A percentile compares a stretch with the other conserved stretches of the same genome.
Conservation (phyloP, 2,113 vertebrate species). For the Dunckerocampus dactyliophorus region DNA sequence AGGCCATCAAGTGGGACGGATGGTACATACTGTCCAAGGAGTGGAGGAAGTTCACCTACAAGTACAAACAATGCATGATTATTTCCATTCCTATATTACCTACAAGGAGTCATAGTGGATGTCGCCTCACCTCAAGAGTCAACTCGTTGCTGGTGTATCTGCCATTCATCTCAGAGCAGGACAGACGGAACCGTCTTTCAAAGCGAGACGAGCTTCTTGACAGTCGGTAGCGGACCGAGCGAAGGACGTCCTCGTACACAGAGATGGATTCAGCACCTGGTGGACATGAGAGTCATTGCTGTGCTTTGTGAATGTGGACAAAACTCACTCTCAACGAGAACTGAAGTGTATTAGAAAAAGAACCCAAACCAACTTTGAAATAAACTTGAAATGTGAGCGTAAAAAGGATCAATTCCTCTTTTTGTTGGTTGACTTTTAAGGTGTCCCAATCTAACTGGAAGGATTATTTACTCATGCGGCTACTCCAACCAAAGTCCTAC, state of each 20-base stretch:
- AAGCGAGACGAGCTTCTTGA: slow-evolving; percentile 85
- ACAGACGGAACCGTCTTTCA: slow-evolving; percentile 89
- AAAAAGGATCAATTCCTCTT: not conserved
- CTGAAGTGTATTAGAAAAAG: slow-evolving; percentile 1
- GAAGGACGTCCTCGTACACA: slow-evolving; percentile 90
- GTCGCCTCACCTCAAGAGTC: slow-evolving; percentile 83
- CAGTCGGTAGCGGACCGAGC: slow-evolving; percentile 84
- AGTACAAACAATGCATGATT: not conserved
- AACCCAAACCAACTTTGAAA: not conserved
- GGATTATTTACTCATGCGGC: not conserved
- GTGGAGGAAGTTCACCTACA: slow-evolving; percentile 90
- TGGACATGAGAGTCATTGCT: not conserved
- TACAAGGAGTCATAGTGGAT: not conserved
- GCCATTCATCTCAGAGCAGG: slow-evolving; percentile 97
- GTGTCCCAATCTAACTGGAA: not conserved
- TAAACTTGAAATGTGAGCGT: not conserved
- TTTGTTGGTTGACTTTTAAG: not conserved
- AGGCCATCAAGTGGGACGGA: slow-evolving; percentile 88
- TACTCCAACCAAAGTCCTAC: not conserved
- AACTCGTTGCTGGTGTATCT: slow-evolving; percentile 97
- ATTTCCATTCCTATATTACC: not conserved
- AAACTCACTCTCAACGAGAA: not conserved
- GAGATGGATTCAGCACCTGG: slow-evolving; percentile 95
- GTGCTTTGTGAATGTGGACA: not conserved
- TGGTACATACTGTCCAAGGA: slow-evolving; percentile 84